Evolutionary conservation across 2,113 vertebrate species (phyloP), one percentile per base, ranked within the genome.

Genomic region (Dicrurus megarhynchus): DNA sequence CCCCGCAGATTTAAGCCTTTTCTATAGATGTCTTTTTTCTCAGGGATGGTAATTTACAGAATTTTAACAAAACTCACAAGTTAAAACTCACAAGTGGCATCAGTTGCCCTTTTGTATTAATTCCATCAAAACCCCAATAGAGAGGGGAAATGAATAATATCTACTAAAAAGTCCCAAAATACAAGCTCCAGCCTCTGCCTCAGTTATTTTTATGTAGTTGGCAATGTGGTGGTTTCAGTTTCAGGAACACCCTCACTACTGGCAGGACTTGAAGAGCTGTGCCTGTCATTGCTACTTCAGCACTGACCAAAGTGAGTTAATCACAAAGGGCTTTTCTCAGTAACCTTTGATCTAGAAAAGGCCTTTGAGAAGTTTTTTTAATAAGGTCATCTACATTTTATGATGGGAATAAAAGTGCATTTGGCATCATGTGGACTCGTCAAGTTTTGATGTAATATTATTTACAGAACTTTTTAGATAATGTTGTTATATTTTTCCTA

Each of bases 361-460:
- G 37, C 46, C 42, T 83, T 30, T 33, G 33, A 61, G 35, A 93
- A 53, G 49, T 44, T 84, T 5, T 47, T n/a, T 37, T 65, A 56
- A 68, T 33, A 65, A 78, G 15, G 14, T 55, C 23, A 50, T 4
- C 39, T 64, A 6, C 17, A 12, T 47, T 78, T 83, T 82, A 57
- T 35, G 49, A 56, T 6, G 13, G 47, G 24, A 67, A 53, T 56
- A 78, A 60, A 90, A 63, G 37, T 27, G 2, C 35, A 49, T 27
- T 86, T 81, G 26, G n/a, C 14, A 33, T 65, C 32, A 11, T 0
- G 0, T 16, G 26, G 44, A 30, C 37, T 28, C 3, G 1, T 37
- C 39, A 74, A 19, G 41, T 44, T 77, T 33, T 44, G 21, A 30
- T n/a, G 5, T 14, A 23, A 42, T 47, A 60, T 15, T 39, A 73